Base-by-base conservation (phyloP, 2,113 vertebrate genomes). In the Saccopteryx bilineata region DNA sequence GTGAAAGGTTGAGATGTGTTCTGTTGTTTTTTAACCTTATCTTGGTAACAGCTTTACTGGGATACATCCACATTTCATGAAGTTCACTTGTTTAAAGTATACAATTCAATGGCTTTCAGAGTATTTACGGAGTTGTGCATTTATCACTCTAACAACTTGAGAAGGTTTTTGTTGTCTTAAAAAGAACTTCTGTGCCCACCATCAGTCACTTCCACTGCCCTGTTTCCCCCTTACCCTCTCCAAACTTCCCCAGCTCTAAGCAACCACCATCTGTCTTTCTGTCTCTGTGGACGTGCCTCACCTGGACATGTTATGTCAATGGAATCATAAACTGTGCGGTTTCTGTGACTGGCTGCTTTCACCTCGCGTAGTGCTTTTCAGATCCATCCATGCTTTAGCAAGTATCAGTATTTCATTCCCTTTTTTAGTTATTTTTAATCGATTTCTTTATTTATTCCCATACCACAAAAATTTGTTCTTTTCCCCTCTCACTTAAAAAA, bases 351-450 rank as follows among this genome's bases (percentile, higher is more conserved):
- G 19, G 24, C 28, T 60, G 33, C 28, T 83, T 78, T 46, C 58
- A 66, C 18, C 58, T 65, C 46, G 9, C 11, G 7, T 33, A 78
- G 23, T 52, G 24, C 21, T 82, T 81, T 50, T 33, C 18, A 90
- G 68, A 93, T 84, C 60, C 74, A 75, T 80, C 65, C 10, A 18
- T 84, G 23, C 13, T 46, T 21, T 58, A 23, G 28, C 28, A 24
- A 54, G 17, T 33, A n/a, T 46, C n/a, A 31, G 23, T 31, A 31
- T 79, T 85, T 89, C 15, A 50, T 54, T 52, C 4, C 0, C 33
- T 81, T 75, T 85, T 69, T 14, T 96, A 65, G 48, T 82, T 90
- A 89, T 10, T 61, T 68, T n/a, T 63, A 76, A 63, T 61, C 78
- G 54, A 48, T 65, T 10, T 31, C 31, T 50, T n/a, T 28, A 58